These are phyloP conservation scores for Carettochelys insculpta DNA, from an alignment of 2,113 vertebrate genomes.

Conservation along the genomic window DNA sequence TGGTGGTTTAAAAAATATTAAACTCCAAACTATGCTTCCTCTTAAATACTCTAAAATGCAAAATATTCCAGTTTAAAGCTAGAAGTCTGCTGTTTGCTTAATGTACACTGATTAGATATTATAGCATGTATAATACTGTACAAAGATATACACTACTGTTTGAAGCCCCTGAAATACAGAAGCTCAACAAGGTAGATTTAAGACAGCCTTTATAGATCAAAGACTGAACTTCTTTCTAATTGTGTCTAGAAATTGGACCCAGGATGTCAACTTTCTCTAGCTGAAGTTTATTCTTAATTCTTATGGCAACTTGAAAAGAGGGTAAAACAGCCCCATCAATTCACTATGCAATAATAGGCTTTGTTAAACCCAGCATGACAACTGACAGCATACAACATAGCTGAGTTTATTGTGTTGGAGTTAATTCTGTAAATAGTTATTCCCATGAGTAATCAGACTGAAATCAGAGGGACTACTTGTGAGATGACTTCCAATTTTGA, in stretches of 20 bases:
- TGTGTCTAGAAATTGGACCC: not conserved
- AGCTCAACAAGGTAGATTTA: not conserved
- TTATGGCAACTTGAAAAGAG: not conserved
- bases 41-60: not conserved
- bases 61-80: slow-evolving; percentile 25
- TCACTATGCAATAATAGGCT: not conserved
- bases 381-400: not conserved
- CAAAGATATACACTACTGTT: not conserved
- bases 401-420: not conserved
- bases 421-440: not conserved
- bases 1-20: not conserved
- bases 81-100: not conserved
- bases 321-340: not conserved
- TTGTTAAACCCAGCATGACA: not conserved
- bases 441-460: not conserved
- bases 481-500: not conserved
- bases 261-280: not conserved
- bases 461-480: not conserved
- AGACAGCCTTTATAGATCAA: not conserved
- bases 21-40: not conserved
- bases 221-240: not conserved
- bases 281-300: not conserved
- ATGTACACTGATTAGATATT: not conserved
- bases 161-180: not conserved
- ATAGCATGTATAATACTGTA: not conserved